Evolutionary conservation across 2,888 invertebrate species (phyloP).

Genomic region (Drosophila paranaensis): DNA sequence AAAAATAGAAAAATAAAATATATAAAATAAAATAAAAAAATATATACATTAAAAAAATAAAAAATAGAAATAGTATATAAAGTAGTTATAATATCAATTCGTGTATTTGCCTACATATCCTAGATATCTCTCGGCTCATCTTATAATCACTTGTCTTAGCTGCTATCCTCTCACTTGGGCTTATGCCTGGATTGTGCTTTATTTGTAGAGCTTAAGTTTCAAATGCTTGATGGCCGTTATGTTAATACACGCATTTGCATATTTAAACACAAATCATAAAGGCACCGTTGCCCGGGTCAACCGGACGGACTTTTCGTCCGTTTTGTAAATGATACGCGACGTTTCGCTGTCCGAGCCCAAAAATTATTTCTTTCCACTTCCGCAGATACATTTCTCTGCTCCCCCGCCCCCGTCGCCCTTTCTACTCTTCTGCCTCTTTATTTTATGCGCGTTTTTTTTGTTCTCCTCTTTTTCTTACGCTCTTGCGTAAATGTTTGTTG

Average conservation of each 20-base stretch:
- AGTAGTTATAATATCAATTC: no score
- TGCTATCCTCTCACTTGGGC: neutral
- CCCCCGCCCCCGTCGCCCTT: no score
- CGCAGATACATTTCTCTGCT: constrained; percentile 29
- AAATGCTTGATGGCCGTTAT: constrained; percentile 12
- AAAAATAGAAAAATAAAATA: neutral
- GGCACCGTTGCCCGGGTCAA: constrained; percentile 13
- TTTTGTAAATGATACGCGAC: constrained; percentile 51
- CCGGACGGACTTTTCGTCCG: constrained; percentile 30
- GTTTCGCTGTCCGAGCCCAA: constrained; percentile 41
- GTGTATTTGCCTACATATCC: no score
- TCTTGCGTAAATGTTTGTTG: constrained; percentile 52
- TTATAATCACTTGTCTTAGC: neutral
- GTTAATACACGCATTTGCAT: constrained; percentile 33
- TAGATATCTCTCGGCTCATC: neutral
- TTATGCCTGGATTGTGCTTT: neutral
- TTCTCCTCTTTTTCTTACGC: constrained; percentile 26
- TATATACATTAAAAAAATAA: neutral
- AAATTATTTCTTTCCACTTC: constrained; percentile 57
- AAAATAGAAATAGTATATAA: neutral
- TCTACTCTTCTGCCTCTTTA: neutral
- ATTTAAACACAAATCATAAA: constrained; percentile 41
- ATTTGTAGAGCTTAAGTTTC: constrained; percentile 7
- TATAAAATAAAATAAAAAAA: no score
- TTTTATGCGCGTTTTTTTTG: neutral